These are phyloP conservation scores for Coelinius sp. DNA, from an alignment of 2,888 invertebrate genomes.

Conservation along the genomic window DNA sequence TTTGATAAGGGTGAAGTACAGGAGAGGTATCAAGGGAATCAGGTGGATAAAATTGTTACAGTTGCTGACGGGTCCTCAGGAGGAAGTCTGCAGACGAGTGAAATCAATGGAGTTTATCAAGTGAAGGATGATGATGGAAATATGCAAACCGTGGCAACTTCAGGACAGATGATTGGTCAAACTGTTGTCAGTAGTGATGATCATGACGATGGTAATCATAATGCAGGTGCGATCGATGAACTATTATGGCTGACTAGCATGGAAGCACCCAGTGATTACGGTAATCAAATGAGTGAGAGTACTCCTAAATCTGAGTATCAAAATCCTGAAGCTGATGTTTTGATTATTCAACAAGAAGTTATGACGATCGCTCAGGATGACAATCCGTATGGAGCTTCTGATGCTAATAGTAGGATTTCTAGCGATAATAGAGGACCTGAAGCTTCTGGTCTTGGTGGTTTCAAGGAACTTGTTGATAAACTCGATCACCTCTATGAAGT, in stretches of 20 bases:
- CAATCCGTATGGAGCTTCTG: neutral
- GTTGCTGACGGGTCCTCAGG: neutral
- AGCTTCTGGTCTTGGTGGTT: no score
- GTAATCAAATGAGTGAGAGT: neutral
- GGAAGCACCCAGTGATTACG: neutral
- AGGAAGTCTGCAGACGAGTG: neutral
- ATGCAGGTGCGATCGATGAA: neutral
- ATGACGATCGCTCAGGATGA: neutral
- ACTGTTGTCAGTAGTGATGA: neutral
- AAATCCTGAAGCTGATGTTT: neutral
- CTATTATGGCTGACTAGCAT: neutral
- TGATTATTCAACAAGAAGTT: neutral
- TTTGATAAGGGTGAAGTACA: neutral
- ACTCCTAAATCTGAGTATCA: neutral
- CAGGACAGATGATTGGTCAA: neutral
- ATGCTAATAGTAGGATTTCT: no score
- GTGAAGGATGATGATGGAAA: neutral
- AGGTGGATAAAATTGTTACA: neutral
- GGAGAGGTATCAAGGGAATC: neutral
- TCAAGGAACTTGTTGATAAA: neutral
- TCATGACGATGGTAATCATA: neutral
- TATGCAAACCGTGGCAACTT: neutral
- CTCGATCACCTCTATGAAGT: neutral
- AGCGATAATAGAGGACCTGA: no score
- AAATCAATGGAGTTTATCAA: neutral